Evolutionary conservation across 2,113 vertebrate genomes (phyloP).

Genomic region (Silurus meridionalis): DNA sequence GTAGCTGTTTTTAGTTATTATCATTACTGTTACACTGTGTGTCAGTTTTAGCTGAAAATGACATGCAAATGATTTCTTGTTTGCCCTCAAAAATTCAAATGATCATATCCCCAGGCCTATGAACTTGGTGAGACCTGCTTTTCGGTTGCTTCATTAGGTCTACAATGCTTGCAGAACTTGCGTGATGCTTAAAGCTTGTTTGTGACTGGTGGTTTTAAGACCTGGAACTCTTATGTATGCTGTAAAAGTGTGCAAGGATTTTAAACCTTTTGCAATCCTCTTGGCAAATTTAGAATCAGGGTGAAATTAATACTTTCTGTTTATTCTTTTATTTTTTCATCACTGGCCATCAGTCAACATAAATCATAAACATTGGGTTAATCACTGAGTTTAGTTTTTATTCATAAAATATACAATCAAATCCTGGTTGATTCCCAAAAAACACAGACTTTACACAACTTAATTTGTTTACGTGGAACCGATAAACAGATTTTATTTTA

Average conservation of each 20-base stretch:
- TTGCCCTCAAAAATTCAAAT: conserved; percentile 38
- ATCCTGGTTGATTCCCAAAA: background rate
- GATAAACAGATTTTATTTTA: too few relatives aligned
- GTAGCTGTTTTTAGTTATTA: background rate
- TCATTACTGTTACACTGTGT: background rate
- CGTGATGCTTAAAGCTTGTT: background rate
- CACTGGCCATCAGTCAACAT: too few relatives aligned
- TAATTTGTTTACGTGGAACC: background rate
- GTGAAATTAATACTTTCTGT: background rate
- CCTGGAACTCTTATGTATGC: background rate
- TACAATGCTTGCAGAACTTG: conserved; percentile 7
- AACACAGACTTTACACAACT: background rate
- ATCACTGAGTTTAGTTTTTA: background rate
- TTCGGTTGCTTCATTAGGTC: conserved; percentile 34
- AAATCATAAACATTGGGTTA: background rate
- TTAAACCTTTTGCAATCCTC: background rate
- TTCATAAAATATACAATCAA: background rate
- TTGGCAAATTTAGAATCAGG: background rate
- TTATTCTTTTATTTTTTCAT: background rate
- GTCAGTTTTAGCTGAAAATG: conserved; percentile 31
- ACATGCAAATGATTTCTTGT: conserved; percentile 39
- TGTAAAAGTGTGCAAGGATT: background rate
- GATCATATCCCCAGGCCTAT: conserved; percentile 24
- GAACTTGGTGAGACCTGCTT: conserved; percentile 23
- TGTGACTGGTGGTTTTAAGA: background rate